Evolutionary conservation across 2,888 invertebrate genomes (phyloP).

Genomic region (Lasioglossum morio): DNA sequence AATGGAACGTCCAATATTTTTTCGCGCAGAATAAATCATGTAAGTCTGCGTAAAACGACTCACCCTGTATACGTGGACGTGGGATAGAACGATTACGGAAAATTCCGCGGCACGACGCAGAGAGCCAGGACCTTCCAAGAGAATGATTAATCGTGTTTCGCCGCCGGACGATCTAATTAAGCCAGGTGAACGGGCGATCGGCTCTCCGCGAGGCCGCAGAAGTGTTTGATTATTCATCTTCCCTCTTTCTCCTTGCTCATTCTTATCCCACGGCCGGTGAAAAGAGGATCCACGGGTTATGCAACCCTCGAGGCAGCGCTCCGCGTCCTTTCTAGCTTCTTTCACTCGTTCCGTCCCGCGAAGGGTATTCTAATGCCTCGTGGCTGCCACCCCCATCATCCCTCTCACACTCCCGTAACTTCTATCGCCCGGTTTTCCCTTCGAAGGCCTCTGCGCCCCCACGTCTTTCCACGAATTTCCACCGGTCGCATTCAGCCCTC

Average conservation of each 20-base stretch:
- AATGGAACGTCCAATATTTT: no score
- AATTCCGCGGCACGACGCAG: conserved; percentile 23
- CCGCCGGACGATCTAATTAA: conserved; percentile 65
- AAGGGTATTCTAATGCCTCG: conserved; percentile 75
- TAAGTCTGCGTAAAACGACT: no score
- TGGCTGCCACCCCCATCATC: conserved; percentile 59
- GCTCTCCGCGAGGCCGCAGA: conserved; percentile 28
- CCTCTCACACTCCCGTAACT: conserved; percentile 3
- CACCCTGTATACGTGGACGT: neutral
- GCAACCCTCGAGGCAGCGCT: conserved; percentile 65
- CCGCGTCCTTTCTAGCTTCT: conserved; percentile 42
- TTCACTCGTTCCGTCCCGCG: conserved; percentile 55
- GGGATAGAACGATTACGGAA: conserved; percentile 12
- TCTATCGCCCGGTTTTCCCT: conserved; percentile 24
- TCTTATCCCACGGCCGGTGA: conserved; percentile 58
- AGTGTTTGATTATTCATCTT: conserved; percentile 72
- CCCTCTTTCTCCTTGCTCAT: conserved; percentile 53
- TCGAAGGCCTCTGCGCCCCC: neutral
- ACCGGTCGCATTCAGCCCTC: conserved; percentile 32
- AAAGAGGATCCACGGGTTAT: conserved; percentile 63
- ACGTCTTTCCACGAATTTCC: conserved; percentile 32
- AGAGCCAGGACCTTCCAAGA: conserved; percentile 25
- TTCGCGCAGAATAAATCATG: no score
- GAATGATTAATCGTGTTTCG: conserved; percentile 66
- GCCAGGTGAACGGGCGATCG: conserved; percentile 53